These are phyloP conservation scores for Gandaritis pyraliata DNA, from an alignment of 2,888 invertebrate species.

Conservation along the genomic window DNA sequence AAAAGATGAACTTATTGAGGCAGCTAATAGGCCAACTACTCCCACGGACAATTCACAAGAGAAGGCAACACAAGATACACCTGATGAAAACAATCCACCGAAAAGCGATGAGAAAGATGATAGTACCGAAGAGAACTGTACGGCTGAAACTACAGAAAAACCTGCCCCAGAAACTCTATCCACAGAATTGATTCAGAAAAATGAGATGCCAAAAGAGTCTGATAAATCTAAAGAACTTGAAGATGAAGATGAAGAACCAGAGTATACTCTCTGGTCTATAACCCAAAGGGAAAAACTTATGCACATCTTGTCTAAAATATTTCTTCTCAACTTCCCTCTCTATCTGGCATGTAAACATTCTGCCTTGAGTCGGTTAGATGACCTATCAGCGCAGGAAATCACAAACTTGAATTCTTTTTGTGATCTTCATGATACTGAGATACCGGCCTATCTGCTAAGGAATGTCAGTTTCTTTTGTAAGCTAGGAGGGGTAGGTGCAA, in stretches of 20 bases:
- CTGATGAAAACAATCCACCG: constrained; percentile 47
- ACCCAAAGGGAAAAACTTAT: constrained; percentile 95
- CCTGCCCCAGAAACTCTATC: constrained; percentile 49
- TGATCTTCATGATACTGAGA: constrained; percentile 96
- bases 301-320: constrained; percentile 93
- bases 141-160: constrained; percentile 48
- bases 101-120: constrained; percentile 55
- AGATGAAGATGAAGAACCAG: constrained; percentile 46
- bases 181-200: constrained; percentile 46
- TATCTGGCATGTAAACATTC: constrained; percentile 95
- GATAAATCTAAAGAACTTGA: constrained; percentile 43
- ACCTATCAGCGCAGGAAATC: constrained; percentile 93
- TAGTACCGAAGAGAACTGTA: constrained; percentile 48
- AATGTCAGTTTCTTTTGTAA: constrained; percentile 98
- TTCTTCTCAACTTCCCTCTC: constrained; percentile 94
- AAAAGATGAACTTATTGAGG: constrained; percentile 82
- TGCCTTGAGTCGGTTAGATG: constrained; percentile 91
- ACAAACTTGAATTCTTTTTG: constrained; percentile 91
- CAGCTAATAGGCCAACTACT: constrained; percentile 59
- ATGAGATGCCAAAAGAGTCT: constrained; percentile 54
- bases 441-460: constrained; percentile 94
- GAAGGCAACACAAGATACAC: constrained; percentile 54
- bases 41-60: constrained; percentile 59
- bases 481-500: constrained; percentile 93
- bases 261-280: constrained; percentile 86